Base-by-base conservation (phyloP, 2,113 vertebrate species). In the Lasiurus borealis region DNA sequence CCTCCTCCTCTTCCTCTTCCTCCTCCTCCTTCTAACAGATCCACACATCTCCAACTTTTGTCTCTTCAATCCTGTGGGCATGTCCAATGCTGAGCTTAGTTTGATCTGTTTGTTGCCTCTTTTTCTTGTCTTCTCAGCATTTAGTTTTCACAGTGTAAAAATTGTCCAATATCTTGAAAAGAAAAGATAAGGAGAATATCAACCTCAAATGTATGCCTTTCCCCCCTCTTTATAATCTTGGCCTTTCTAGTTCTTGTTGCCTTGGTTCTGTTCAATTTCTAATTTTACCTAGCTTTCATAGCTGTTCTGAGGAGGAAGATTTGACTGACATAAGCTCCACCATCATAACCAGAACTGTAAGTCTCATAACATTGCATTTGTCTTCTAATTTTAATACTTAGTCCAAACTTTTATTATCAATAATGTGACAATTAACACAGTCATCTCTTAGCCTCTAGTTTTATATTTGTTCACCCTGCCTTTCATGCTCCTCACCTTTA, bases 361-460 rank as follows among this genome's bases (percentile, higher is more conserved):
- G 21, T 46, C 44, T 72, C 14, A 40, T 46, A 66, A 29, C 2
- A 52, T 72, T 44, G n/a, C 11, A 69, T 11, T 40, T 68, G 27
- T 88, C 36, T 85, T 68, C 75, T 77, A 13, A 93, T 71, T 80
- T 91, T 88, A n/a, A 85, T 92, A 48, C 36, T 27, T 18, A 88
- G 14, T 4, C 10, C 46, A 77, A 50, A 40, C 5, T 11, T 66
- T 83, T 29, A 78, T 40, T 11, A 73, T 75, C 27, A 52, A 12
- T 81, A 44, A 69, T 12, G 5, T 80, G n/a, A 69, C 6, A 62
- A 36, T 11, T 88, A 69, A 18, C 7, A 71, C 0, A 66, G 3
- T 90, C 50, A 54, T 8, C 14, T 57, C 52, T 80, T 90, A 68
- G 14, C 16, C 29, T 25, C 7, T 59, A 44, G 13, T 50, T 85